Evolutionary conservation across 2,797 vertebrate species (phyloP).

Genomic region (Saxicola maurus): DNA sequence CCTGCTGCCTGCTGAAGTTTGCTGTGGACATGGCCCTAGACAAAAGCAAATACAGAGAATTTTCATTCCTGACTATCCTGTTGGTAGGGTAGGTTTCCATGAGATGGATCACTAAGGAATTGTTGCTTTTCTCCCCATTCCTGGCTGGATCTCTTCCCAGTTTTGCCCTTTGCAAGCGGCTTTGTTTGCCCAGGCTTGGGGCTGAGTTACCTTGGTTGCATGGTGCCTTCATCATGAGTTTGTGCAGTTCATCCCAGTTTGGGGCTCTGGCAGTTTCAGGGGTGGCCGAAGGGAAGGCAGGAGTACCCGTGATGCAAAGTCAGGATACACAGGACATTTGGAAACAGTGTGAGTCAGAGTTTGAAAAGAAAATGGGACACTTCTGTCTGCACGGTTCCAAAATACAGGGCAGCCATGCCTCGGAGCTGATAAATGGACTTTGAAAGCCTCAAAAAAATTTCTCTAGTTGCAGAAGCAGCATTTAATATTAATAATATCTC

Average conservation of each 20-base stretch:
- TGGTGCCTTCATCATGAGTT: neutral
- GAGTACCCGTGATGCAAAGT: fast-evolving
- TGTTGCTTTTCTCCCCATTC: neutral
- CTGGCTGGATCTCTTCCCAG: neutral
- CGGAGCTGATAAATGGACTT: neutral
- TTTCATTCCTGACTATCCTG: neutral
- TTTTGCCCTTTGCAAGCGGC: neutral
- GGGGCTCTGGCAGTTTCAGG: fast-evolving
- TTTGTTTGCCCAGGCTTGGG: neutral
- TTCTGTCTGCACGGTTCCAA: neutral
- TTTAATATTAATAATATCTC: neutral
- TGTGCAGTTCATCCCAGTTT: neutral
- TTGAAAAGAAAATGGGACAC: neutral
- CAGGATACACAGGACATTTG: neutral
- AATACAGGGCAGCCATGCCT: fast-evolving
- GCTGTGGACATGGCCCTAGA: neutral
- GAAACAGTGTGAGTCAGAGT: neutral
- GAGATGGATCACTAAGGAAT: neutral
- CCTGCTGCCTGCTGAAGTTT: neutral
- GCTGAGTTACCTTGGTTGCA: neutral
- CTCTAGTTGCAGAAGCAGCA: neutral
- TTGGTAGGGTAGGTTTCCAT: neutral
- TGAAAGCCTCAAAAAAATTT: neutral
- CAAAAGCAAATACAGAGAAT: neutral
- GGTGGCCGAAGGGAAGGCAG: fast-evolving